A percentile compares a stretch with the other conserved stretches of the same genome.
Conservation (phyloP, 1,140 invertebrate species). For the Anthonomus grandis region DNA sequence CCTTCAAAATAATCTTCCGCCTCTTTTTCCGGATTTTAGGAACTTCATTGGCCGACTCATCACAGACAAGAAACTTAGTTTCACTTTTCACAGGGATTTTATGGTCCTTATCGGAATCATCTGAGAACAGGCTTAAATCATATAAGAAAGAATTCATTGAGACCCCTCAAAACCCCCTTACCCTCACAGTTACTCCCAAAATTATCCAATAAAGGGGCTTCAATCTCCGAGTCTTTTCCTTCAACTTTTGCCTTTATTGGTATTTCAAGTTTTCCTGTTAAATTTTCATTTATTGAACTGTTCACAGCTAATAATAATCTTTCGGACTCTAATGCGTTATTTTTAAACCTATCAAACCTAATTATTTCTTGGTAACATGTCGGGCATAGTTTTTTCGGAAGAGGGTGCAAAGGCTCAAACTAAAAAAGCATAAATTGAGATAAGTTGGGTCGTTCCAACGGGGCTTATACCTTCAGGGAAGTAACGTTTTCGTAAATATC, state of each 20-base stretch:
- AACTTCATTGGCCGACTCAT: too few species aligned
- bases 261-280: background rate
- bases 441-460: background rate
- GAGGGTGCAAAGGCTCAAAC: background rate
- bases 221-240: background rate
- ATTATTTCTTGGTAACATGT: slow-evolving; percentile 11
- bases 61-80: too few species aligned
- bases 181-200: background rate
- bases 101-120: too few species aligned
- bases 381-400: slow-evolving; percentile 14
- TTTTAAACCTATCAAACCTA: slow-evolving; percentile 18
- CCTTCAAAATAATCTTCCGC: background rate
- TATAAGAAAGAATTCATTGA: too few species aligned
- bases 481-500: slow-evolving; percentile 21
- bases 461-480: slow-evolving; percentile 5
- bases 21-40: background rate
- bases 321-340: slow-evolving; percentile 16
- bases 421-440: slow-evolving; percentile 3
- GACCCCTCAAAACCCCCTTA: too few species aligned
- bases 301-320: background rate
- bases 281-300: background rate
- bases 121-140: too few species aligned
- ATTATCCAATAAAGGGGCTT: background rate
- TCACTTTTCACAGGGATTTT: too few species aligned
- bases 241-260: background rate